Conservation (phyloP, 2,888 invertebrate species). For the Galerucella nymphaeae region DNA sequence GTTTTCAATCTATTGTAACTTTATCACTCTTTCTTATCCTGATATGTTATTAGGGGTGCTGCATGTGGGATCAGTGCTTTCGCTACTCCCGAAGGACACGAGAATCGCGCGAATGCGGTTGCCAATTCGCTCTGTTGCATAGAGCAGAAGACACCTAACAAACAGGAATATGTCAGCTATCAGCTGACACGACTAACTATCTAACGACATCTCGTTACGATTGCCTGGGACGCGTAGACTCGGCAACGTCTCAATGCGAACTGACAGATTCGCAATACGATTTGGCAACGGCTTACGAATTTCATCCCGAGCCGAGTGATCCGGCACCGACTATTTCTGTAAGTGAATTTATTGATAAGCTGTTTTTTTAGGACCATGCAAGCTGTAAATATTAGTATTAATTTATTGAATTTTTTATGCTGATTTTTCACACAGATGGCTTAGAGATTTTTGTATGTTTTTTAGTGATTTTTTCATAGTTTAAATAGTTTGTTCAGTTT, state of each 20-base stretch:
- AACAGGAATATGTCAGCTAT: slow-evolving; percentile 45
- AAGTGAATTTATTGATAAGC: slow-evolving; percentile 39
- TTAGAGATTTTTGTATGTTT: slow-evolving; percentile 34
- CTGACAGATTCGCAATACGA: slow-evolving; percentile 27
- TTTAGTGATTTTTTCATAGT: neutral
- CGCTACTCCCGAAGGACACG: slow-evolving; percentile 81
- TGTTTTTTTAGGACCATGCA: slow-evolving; percentile 46
- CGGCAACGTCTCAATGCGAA: slow-evolving; percentile 31
- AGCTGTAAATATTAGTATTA: slow-evolving; percentile 49
- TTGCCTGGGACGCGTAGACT: slow-evolving; percentile 18
- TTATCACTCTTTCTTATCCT: slow-evolving; percentile 25
- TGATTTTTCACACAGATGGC: slow-evolving; percentile 29
- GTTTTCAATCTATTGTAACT: neutral
- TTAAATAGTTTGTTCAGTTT: too few species aligned
- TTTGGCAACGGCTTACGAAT: slow-evolving; percentile 35
- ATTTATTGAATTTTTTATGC: slow-evolving; percentile 24
- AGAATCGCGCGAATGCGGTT: slow-evolving; percentile 86
- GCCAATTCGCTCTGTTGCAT: slow-evolving; percentile 90
- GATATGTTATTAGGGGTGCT: slow-evolving; percentile 73
- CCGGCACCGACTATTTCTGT: slow-evolving; percentile 38
- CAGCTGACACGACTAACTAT: slow-evolving; percentile 55
- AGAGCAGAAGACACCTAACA: slow-evolving; percentile 82
- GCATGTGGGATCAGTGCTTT: slow-evolving; percentile 89
- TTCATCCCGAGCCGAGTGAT: slow-evolving; percentile 34
- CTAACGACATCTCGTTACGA: slow-evolving; percentile 58